Percentiles rank a stretch among this genome's conserved stretches.
phyloP scores from a whole-genome alignment of 2,888 invertebrate genomes.

The Xanthorhoe spadicearia region DNA sequence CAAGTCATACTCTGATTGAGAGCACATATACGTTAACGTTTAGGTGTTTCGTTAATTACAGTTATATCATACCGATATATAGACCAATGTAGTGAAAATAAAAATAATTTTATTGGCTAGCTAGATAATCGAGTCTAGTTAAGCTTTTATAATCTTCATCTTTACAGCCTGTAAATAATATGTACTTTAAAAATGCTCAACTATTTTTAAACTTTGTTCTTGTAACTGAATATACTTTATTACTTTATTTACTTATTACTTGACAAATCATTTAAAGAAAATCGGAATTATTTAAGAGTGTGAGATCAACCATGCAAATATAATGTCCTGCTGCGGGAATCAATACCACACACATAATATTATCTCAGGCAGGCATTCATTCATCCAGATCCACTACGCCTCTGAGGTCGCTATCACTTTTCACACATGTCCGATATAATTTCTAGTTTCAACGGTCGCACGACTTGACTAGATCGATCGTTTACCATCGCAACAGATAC shows the following conservation, averaged over 20 bases:
- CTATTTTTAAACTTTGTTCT: too few relatives aligned
- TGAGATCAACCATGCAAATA: neutral
- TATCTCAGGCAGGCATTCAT: neutral
- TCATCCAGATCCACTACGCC: neutral
- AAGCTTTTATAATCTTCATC: neutral
- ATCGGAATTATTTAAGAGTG: too few relatives aligned
- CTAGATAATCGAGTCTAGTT: constrained; percentile 5
- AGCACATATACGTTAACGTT: constrained; percentile 1
- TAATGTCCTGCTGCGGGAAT: neutral
- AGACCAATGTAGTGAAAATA: constrained; percentile 9
- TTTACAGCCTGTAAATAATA: neutral
- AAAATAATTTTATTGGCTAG: constrained; percentile 16
- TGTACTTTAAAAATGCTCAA: neutral
- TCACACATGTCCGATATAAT: constrained; percentile 11
- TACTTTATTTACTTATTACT: too few relatives aligned
- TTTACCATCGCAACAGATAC: constrained; percentile 18
- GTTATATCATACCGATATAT: constrained; percentile 24
- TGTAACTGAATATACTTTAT: too few relatives aligned
- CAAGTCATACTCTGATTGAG: constrained; percentile 30
- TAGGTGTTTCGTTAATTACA: constrained; percentile 7
- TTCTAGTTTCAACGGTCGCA: constrained; percentile 21
- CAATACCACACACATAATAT: neutral
- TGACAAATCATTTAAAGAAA: too few relatives aligned
- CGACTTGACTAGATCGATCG: constrained; percentile 28
- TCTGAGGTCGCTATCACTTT: neutral